A percentile compares a stretch with the other conserved stretches of the same genome.
phyloP scores from a whole-genome alignment of 2,113 vertebrate species.

The Tragulus kanchil region DNA sequence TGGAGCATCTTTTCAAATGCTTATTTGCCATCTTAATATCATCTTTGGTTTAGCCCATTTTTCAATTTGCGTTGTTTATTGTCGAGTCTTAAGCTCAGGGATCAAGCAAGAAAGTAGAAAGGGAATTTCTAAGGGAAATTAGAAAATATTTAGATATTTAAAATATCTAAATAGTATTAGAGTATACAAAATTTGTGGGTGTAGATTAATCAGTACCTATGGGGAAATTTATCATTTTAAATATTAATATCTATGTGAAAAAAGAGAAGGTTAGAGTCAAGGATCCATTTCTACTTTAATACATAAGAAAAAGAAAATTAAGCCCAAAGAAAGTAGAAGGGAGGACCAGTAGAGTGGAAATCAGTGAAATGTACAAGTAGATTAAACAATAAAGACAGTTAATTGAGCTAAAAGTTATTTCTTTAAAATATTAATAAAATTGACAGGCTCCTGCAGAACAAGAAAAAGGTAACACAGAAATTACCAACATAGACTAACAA shows the following conservation, averaged over 20 bases:
- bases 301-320: background rate
- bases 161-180: background rate
- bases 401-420: background rate
- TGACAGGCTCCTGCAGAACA: background rate
- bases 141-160: background rate
- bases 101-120: background rate
- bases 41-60: background rate
- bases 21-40: background rate
- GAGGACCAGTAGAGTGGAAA: background rate
- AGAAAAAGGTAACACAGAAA: background rate
- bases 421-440: slow-evolving; percentile 23
- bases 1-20: background rate
- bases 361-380: background rate
- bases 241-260: background rate
- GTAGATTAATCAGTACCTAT: background rate
- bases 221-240: background rate
- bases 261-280: background rate
- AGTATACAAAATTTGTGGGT: background rate
- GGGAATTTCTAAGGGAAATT: background rate
- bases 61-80: background rate
- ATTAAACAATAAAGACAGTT: slow-evolving; percentile 17
- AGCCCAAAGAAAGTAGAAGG: background rate
- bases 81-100: background rate
- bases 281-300: background rate
- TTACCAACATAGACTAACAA: background rate